These are phyloP conservation scores for Tyrannus savana DNA, from an alignment of 2,113 vertebrate species.

Conservation along the genomic window DNA sequence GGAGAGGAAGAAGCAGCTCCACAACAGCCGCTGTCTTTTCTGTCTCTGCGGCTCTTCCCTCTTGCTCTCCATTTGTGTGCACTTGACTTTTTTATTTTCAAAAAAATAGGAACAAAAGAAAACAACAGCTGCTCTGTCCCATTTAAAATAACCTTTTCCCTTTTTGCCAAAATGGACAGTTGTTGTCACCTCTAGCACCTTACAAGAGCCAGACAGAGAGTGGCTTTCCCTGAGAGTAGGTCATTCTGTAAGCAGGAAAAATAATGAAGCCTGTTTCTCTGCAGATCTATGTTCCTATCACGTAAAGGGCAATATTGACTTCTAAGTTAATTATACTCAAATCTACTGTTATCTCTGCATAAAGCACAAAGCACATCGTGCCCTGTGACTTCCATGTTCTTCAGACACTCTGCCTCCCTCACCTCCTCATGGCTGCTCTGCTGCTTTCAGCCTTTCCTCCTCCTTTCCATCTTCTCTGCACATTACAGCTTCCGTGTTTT, in stretches of 20 bases:
- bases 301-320: conserved; percentile 53
- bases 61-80: background rate
- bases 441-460: conserved; percentile 1
- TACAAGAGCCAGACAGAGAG: background rate
- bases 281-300: conserved; percentile 46
- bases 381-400: background rate
- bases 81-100: background rate
- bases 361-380: background rate
- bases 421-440: accelerated
- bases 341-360: conserved; percentile 29
- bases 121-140: background rate
- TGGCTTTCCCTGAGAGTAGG: background rate
- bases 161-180: conserved; percentile 16
- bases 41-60: background rate
- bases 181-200: background rate
- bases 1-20: conserved; percentile 23
- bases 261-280: conserved; percentile 49
- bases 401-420: background rate
- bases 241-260: conserved; percentile 6
- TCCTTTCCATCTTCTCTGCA: background rate
- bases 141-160: conserved; percentile 61
- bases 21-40: background rate
- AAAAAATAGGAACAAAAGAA: conserved; percentile 8
- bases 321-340: conserved; percentile 51
- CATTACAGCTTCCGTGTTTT: background rate